phyloP scores from a whole-genome alignment of 2,113 vertebrate genomes.

The Aythya baeri region DNA sequence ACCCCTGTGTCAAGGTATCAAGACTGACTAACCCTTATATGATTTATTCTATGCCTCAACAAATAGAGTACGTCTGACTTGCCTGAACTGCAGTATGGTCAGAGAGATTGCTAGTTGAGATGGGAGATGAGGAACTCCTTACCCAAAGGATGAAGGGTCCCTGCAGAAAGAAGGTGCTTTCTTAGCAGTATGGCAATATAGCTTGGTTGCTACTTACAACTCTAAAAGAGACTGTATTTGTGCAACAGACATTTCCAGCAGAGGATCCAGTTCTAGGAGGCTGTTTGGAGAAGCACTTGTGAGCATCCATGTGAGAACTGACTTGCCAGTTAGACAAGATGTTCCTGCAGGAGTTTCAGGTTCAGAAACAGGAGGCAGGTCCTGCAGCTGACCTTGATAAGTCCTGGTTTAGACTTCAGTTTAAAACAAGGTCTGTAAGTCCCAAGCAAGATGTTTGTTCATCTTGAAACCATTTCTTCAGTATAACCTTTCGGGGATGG shows the following conservation, averaged over 20 bases:
- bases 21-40: background rate
- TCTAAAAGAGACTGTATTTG: background rate
- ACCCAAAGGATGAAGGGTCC: background rate
- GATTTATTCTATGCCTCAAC: background rate
- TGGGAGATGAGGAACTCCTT: background rate
- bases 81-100: too few relatives aligned
- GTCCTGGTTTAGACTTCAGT: background rate
- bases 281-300: background rate
- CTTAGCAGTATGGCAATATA: background rate
- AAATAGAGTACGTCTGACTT: background rate
- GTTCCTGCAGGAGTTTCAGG: background rate
- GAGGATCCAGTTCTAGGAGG: background rate
- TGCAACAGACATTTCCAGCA: background rate
- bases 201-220: background rate
- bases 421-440: background rate
- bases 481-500: background rate
- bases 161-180: background rate
- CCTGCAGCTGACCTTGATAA: background rate
- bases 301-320: background rate
- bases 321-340: background rate
- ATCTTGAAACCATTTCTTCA: background rate
- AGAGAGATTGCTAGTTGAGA: background rate
- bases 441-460: background rate
- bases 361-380: background rate
- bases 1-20: background rate